Evolutionary conservation across 2,113 vertebrate species (phyloP), one percentile per base, ranked within the genome.

Genomic region (Catharus fuscescens): DNA sequence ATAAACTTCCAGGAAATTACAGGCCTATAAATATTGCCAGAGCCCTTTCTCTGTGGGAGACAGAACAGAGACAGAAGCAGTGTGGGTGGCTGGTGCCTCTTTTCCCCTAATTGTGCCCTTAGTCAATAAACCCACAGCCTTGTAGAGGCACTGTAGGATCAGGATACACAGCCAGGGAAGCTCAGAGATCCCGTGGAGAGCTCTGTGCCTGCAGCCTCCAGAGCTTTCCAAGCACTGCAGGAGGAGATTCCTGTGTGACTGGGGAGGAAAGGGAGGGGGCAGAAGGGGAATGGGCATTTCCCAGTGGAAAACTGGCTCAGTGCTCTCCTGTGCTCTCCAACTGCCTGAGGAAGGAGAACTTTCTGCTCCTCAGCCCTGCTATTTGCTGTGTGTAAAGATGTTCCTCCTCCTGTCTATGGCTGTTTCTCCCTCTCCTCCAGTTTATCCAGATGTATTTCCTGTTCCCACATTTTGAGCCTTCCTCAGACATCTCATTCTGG

Each of bases 1-100:
- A 97, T 97, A 97, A 98, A 97, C 97, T 97, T 97, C 54, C 93
- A 96, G 96, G 97, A 97, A 97, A 98, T 96, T 96, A 93, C 86
- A 97, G 95, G 52, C 81, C 93, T 97, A 80, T 96, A 97, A 97
- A 96, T 95, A 79, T 45, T 86, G 94, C 85, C 61, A 91, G 90
- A 95, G 93, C 65, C 48, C 57, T 86, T 92, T 94, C 92, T 88
- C 90, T 67, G 56, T 78, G 84, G 91, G 95, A 97, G 93, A 91
- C 78, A 79, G 90, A 96, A 93, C 73, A 76, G 87, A 83, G 80
- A 74, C 64, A 95, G 67, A 19, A 95, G 88, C 79, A 86, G n/a
- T 13, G 93, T 92, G 88, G 94, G 93, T 0, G 16, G 76, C 48
- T 52, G 14, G 69, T 84, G 88, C 76, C 72, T 83, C 78, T 83